phyloP scores from a whole-genome alignment of 1,140 invertebrate species.

The Ylistrum balloti region DNA sequence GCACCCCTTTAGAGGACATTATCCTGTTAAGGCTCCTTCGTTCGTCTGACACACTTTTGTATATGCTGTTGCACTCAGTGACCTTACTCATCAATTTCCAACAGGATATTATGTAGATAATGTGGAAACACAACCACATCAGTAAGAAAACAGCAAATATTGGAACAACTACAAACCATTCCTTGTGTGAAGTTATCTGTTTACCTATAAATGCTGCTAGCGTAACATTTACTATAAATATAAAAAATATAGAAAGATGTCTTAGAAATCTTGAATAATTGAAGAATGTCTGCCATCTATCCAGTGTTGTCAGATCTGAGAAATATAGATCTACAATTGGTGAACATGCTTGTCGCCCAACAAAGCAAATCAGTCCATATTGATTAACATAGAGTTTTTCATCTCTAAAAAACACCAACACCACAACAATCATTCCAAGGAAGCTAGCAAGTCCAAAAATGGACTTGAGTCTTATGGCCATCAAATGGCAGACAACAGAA shows the following conservation, averaged over 20 bases:
- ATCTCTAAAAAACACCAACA: conserved; percentile 69
- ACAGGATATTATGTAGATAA: conserved; percentile 74
- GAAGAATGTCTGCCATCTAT: conserved; percentile 78
- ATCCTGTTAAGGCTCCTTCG: conserved; percentile 76
- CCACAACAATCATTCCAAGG: conserved; percentile 66
- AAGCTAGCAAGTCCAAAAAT: conserved; percentile 72
- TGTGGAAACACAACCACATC: conserved; percentile 78
- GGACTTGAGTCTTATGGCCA: conserved; percentile 78
- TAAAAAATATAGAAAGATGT: conserved; percentile 68
- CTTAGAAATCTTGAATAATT: conserved; percentile 67
- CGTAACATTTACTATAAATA: conserved; percentile 72
- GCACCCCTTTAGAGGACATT: conserved; percentile 80
- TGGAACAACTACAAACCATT: conserved; percentile 81
- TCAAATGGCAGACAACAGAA: conserved; percentile 72
- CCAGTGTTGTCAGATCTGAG: conserved; percentile 73
- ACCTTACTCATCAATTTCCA: conserved; percentile 81
- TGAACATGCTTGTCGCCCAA: conserved; percentile 75
- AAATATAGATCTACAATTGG: conserved; percentile 79
- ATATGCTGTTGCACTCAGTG: conserved; percentile 76
- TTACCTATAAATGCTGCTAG: conserved; percentile 70
- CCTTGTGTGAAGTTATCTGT: conserved; percentile 77
- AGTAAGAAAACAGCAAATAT: conserved; percentile 73
- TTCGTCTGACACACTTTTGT: conserved; percentile 69
- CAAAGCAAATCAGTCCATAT: conserved; percentile 76
- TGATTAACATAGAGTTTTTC: conserved; percentile 70